Evolutionary conservation across 2,888 invertebrate genomes (phyloP).

Genomic region (Entomobrya proxima): DNA sequence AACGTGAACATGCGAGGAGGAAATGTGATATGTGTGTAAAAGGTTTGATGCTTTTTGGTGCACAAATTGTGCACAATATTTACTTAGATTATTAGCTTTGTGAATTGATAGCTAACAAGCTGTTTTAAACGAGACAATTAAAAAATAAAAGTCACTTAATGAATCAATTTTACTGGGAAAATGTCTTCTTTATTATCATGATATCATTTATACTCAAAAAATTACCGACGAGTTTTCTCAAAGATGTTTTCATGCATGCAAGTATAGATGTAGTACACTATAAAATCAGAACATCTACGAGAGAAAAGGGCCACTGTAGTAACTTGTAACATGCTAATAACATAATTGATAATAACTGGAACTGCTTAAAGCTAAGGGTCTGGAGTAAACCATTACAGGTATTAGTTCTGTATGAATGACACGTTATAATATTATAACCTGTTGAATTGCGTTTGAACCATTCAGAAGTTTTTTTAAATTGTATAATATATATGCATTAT

Average conservation of each 20-base stretch:
- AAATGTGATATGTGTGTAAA: no score
- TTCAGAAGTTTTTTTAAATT: background rate
- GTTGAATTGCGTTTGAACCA: slow-evolving; percentile 37
- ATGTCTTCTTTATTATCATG: slow-evolving; percentile 49
- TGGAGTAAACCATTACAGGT: slow-evolving; percentile 3
- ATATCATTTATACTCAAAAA: slow-evolving; percentile 36
- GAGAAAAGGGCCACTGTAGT: background rate
- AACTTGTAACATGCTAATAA: slow-evolving; percentile 1
- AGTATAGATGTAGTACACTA: background rate
- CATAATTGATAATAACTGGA: slow-evolving; percentile 15
- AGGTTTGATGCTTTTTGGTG: no score
- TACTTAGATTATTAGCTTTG: no score
- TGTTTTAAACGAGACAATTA: no score
- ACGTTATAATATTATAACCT: background rate
- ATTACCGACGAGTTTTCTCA: slow-evolving; percentile 27
- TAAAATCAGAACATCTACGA: slow-evolving; percentile 12
- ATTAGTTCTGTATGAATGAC: background rate
- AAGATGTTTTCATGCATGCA: background rate
- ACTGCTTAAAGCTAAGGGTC: background rate
- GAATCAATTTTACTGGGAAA: slow-evolving; percentile 45
- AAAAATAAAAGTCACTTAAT: no score
- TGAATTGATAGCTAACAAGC: no score
- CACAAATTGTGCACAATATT: no score
- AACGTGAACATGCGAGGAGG: no score
- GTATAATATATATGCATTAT: background rate